Conservation (phyloP, 2,888 invertebrate genomes). For the Caenorhabditis angaria region DNA sequence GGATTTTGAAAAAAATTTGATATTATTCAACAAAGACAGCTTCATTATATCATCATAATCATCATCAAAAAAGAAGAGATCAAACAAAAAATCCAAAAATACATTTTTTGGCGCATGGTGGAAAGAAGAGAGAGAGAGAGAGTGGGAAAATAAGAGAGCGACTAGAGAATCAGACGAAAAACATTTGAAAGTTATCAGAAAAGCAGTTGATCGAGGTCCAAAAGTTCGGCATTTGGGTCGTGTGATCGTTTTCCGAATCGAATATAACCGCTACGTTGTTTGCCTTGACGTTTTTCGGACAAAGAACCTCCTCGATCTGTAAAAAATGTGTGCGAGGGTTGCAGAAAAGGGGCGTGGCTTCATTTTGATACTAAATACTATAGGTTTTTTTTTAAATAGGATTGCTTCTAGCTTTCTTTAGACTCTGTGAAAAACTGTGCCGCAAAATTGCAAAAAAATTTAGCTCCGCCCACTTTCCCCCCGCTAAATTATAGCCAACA, state of each 20-base stretch:
- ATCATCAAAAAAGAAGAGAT: background rate
- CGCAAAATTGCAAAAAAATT: too few species aligned
- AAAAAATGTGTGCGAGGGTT: background rate
- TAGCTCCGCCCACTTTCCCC: too few species aligned
- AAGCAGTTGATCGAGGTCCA: slow-evolving; percentile 47
- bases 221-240: slow-evolving; percentile 49
- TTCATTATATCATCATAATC: too few species aligned
- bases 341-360: background rate
- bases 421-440: too few species aligned
- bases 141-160: slow-evolving; percentile 31
- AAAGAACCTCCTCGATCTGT: too few species aligned
- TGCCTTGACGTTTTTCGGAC: slow-evolving; percentile 42
- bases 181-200: slow-evolving; percentile 17
- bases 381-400: too few species aligned
- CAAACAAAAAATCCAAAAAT: too few species aligned
- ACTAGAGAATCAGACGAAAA: slow-evolving; percentile 7
- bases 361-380: too few species aligned
- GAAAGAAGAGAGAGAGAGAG: background rate
- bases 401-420: too few species aligned
- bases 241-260: slow-evolving; percentile 46
- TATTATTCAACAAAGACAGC: too few species aligned
- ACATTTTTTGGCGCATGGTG: background rate
- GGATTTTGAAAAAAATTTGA: too few species aligned
- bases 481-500: too few species aligned
- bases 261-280: slow-evolving; percentile 42